phyloP scores from a whole-genome alignment of 30 jellyfish, hydroid and myxozoan genomes.

The Hydra vulgaris region DNA sequence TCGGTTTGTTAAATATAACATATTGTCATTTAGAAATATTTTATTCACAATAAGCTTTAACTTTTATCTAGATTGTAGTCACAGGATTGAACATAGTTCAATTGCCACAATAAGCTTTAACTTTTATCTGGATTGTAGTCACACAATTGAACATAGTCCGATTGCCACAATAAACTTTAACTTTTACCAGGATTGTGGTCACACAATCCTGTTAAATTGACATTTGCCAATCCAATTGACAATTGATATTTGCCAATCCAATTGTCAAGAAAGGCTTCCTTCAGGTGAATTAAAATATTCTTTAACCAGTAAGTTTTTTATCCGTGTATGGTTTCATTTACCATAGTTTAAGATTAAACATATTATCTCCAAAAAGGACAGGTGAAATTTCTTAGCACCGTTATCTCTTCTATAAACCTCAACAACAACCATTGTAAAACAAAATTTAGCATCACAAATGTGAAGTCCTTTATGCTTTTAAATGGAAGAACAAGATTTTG shows the following conservation, averaged over 20 bases:
- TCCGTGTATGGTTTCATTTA: slow-evolving; percentile 50
- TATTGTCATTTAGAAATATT: background rate
- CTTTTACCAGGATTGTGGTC: no score
- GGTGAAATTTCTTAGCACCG: slow-evolving; percentile 34
- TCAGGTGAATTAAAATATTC: slow-evolving; percentile 19
- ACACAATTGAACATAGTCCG: slow-evolving; percentile 7
- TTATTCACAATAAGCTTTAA: background rate
- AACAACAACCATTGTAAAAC: slow-evolving; percentile 44
- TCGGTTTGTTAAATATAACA: background rate
- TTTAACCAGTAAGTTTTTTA: slow-evolving; percentile 8
- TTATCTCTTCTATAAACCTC: slow-evolving; percentile 41
- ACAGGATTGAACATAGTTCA: slow-evolving; percentile 9
- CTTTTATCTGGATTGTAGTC: background rate
- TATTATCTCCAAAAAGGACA: slow-evolving; percentile 42
- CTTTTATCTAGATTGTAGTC: background rate
- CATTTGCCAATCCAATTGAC: no score
- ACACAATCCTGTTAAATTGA: no score
- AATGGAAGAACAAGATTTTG: slow-evolving; percentile 20
- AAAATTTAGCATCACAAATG: slow-evolving; percentile 58
- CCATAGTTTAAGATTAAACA: slow-evolving; percentile 36
- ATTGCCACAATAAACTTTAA: no score
- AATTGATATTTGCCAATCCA: no score
- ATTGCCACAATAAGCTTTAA: slow-evolving; percentile 21
- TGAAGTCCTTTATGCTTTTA: slow-evolving; percentile 34
- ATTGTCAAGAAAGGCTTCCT: slow-evolving; percentile 29